Base-by-base conservation (phyloP, 2,113 vertebrate species). In the Caracal caracal region DNA sequence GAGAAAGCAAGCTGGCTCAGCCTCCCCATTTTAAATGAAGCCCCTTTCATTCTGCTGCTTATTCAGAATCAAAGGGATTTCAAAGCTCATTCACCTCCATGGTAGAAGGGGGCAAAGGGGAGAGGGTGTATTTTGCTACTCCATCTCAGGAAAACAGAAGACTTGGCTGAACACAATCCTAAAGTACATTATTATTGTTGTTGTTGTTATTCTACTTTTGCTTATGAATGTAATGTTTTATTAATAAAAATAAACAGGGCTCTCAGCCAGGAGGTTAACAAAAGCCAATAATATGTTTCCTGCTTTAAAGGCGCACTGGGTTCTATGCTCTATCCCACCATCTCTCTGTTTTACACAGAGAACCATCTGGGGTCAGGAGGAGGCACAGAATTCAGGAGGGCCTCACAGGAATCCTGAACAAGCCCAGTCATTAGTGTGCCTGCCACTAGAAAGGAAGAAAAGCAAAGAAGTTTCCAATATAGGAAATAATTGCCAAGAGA, bases 51-150 rank as follows among this genome's bases (percentile, higher is more conserved):
- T 92, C 78, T 26, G 0, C 15, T 90, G 51, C 33, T 97, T 65
- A 80, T 85, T 95, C 88, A 51, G 85, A 97, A 87, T 92, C 96
- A 94, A 96, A 97, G 93, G 90, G 92, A 96, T 93, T 70, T 91
- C 3, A 37, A 86, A 95, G 63, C 70, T 83, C 66, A 90, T 85
- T 94, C n/a, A 79, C 90, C 83, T 80, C 63, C 82, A 6, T 53
- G 80, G 63, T 82, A 75, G 83, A 93, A 84, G n/a, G 4, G 22
- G 51, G 12, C 65, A 66, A 47, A 65, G 13, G 16, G 37, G 12
- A 71, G 28, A 88, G 16, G 17, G 47, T 65, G 17, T 43, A 86
- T 65, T 95, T 88, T 93, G 47, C 22, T 91, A 49, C 68, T 81
- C 0, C 0, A 4, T 17, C 20, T 35, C 40, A 80, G 63, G 30